Evolutionary conservation across 1,140 invertebrate genomes (phyloP).

Genomic region (Lethrus apterus): DNA sequence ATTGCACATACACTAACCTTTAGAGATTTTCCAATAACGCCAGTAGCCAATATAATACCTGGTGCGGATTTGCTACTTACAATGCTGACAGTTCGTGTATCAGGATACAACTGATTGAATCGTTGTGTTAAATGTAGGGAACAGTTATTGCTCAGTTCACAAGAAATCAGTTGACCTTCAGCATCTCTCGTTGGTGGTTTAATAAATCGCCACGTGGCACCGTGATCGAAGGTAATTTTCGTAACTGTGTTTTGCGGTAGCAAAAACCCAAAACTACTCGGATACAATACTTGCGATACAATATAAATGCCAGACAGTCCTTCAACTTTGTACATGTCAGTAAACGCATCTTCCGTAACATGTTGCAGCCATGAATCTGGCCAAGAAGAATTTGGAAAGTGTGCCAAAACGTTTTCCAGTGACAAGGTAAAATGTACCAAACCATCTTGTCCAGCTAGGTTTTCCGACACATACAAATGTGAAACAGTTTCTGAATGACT

Average conservation of each 20-base stretch:
- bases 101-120: constrained; percentile 74
- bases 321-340: constrained; percentile 83
- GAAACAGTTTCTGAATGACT: constrained; percentile 64
- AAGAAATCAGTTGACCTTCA: constrained; percentile 56
- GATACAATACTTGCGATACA: constrained; percentile 62
- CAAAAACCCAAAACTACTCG: constrained; percentile 47
- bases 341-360: constrained; percentile 71
- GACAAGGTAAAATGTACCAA: constrained; percentile 66
- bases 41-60: constrained; percentile 81
- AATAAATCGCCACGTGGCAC: constrained; percentile 70
- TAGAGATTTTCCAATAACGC: constrained; percentile 66
- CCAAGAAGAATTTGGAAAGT: constrained; percentile 73
- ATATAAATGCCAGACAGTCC: constrained; percentile 84
- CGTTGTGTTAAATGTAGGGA: constrained; percentile 81
- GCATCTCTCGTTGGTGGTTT: constrained; percentile 59
- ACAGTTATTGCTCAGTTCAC: constrained; percentile 57
- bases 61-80: constrained; percentile 80
- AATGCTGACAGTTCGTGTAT: constrained; percentile 69
- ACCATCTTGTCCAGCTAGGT: constrained; percentile 47
- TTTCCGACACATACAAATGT: constrained; percentile 72
- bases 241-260: constrained; percentile 68
- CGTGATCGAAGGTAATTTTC: constrained; percentile 83
- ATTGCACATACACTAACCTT: constrained; percentile 43
- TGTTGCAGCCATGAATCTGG: constrained; percentile 73
- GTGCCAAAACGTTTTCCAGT: constrained; percentile 74